These are phyloP conservation scores for Syncerus caffer DNA, from an alignment of 2,797 vertebrate genomes.

Conservation along the genomic window DNA sequence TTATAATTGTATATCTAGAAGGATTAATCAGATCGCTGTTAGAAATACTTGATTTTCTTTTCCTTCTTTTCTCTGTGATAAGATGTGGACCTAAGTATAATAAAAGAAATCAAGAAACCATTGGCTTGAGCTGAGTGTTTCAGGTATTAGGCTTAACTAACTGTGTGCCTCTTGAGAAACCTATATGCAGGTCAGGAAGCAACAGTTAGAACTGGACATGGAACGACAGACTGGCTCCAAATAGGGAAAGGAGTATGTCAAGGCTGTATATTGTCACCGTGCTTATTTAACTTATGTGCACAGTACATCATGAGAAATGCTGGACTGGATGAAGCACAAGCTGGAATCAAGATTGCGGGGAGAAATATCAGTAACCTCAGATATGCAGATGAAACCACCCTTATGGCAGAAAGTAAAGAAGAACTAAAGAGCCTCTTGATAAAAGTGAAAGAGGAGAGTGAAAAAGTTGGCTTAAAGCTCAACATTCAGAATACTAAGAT, in stretches of 20 bases:
- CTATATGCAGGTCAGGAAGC: neutral
- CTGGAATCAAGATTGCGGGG: neutral
- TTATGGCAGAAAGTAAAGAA: neutral
- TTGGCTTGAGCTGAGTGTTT: neutral
- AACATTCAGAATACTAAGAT: neutral
- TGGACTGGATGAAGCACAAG: neutral
- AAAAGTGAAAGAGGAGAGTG: neutral
- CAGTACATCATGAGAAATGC: neutral
- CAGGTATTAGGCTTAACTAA: neutral
- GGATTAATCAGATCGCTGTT: neutral
- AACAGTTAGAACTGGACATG: neutral
- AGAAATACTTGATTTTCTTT: slow-evolving; percentile 19
- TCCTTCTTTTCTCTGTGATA: neutral
- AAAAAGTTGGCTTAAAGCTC: neutral
- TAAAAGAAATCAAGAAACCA: neutral
- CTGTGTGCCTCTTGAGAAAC: neutral
- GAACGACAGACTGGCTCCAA: neutral
- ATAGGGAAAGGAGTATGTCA: neutral
- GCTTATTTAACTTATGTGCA: neutral
- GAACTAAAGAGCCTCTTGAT: neutral
- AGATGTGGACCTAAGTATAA: neutral
- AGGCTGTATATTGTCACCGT: neutral
- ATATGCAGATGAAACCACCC: neutral
- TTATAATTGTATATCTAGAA: neutral
- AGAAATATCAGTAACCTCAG: neutral